Conservation (phyloP, 2,113 vertebrate genomes). For the Nesoenas mayeri region DNA sequence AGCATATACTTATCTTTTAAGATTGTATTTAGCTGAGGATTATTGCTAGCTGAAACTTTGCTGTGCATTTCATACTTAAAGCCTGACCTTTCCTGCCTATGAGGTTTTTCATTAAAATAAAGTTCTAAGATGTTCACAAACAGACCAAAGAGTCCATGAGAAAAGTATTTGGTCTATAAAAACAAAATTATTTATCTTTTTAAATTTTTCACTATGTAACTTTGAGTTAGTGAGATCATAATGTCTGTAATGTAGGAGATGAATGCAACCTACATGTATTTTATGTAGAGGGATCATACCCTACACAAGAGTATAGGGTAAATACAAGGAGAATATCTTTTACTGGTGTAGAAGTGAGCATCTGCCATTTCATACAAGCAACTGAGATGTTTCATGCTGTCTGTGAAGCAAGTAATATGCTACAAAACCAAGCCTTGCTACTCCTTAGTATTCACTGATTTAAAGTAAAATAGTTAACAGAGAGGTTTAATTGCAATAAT, state of each 20-base stretch:
- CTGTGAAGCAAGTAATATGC: background rate
- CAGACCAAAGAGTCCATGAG: background rate
- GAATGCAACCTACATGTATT: background rate
- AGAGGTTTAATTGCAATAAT: background rate
- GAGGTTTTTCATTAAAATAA: background rate
- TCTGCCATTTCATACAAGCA: background rate
- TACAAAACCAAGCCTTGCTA: background rate
- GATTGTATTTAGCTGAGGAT: background rate
- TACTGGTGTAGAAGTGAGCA: background rate
- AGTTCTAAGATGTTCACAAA: background rate
- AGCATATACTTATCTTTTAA: background rate
- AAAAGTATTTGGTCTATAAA: background rate
- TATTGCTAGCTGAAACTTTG: background rate
- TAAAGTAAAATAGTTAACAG: background rate
- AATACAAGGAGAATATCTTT: background rate
- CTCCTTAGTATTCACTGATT: background rate
- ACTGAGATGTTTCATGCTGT: background rate
- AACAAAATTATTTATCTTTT: background rate
- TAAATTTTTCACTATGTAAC: background rate
- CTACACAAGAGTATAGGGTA: fast-evolving
- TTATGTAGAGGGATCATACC: fast-evolving
- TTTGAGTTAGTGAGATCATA: background rate
- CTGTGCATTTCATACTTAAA: background rate
- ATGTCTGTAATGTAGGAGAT: fast-evolving
- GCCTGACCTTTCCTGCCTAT: background rate